Conservation (phyloP, 2,113 vertebrate genomes). For the Thryonomys swinderianus region DNA sequence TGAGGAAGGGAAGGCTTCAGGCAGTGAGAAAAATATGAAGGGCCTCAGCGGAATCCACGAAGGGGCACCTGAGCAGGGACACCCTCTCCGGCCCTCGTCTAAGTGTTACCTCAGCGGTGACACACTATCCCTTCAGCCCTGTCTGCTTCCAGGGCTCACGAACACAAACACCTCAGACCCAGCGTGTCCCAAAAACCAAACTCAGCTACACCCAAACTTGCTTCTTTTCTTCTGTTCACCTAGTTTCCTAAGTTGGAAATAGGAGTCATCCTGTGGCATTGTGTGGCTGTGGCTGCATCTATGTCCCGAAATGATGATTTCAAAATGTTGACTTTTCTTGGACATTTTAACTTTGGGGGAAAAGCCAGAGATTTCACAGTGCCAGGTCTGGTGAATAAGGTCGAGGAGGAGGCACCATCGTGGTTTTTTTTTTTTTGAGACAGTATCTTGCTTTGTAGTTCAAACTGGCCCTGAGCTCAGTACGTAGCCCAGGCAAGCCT, state of each 20-base stretch:
- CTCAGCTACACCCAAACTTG: not conserved
- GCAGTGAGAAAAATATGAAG: conserved; percentile 9
- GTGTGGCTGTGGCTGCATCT: not conserved
- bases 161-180: not conserved
- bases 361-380: not conserved
- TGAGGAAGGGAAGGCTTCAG: not conserved
- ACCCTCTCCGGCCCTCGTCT: not conserved
- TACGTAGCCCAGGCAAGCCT: no score
- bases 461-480: no score
- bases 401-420: no score
- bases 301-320: not conserved
- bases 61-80: not conserved
- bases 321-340: not conserved
- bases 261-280: not conserved
- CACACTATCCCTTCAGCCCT: not conserved
- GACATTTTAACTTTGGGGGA: not conserved
- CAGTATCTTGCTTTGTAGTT: no score
- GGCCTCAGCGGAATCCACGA: not conserved
- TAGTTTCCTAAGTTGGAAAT: not conserved
- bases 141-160: not conserved
- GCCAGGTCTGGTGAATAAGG: not conserved
- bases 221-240: not conserved
- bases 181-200: not conserved
- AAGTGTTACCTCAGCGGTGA: not conserved
- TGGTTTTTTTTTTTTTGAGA: no score